phyloP scores from a whole-genome alignment of 1,140 invertebrate genomes.

The Aphelenchoides fujianensis region DNA sequence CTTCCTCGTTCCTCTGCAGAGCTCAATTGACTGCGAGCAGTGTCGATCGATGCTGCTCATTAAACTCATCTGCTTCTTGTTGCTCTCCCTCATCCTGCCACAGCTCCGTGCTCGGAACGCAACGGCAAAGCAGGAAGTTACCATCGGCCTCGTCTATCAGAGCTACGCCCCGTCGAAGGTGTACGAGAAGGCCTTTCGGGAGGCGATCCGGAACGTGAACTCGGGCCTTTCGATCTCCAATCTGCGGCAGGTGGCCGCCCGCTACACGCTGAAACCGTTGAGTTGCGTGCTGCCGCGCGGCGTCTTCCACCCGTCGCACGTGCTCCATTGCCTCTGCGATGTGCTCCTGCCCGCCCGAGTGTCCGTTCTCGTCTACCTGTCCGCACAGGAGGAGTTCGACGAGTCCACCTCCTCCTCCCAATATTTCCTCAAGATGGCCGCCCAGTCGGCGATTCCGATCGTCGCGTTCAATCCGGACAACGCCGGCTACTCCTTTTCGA shows the following conservation, averaged over 20 bases:
- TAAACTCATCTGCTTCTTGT: no score
- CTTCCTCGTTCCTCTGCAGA: no score
- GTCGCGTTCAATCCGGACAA: constrained; percentile 61
- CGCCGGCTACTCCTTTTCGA: constrained; percentile 48
- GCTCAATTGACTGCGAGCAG: no score
- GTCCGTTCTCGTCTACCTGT: constrained; percentile 51
- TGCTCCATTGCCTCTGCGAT: constrained; percentile 55
- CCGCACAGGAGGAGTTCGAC: constrained; percentile 47
- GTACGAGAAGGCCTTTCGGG: constrained; percentile 56
- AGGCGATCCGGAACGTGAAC: constrained; percentile 54
- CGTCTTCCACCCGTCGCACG: constrained; percentile 51
- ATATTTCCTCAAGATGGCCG: constrained; percentile 55
- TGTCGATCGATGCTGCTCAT: no score
- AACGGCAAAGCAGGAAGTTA: constrained; percentile 36
- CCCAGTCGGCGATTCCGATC: constrained; percentile 60
- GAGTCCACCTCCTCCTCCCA: constrained; percentile 49
- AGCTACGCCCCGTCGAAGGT: constrained; percentile 57
- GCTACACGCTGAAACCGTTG: constrained; percentile 43
- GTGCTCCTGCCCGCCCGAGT: constrained; percentile 47
- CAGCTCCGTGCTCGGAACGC: not conserved
- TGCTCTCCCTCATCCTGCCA: no score
- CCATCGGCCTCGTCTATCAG: constrained; percentile 53
- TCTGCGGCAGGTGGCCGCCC: constrained; percentile 36
- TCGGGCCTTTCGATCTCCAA: constrained; percentile 49
- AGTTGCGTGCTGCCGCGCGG: constrained; percentile 57